These are phyloP conservation scores for Malurus melanocephalus DNA, from an alignment of 2,113 vertebrate genomes.

Conservation along the genomic window DNA sequence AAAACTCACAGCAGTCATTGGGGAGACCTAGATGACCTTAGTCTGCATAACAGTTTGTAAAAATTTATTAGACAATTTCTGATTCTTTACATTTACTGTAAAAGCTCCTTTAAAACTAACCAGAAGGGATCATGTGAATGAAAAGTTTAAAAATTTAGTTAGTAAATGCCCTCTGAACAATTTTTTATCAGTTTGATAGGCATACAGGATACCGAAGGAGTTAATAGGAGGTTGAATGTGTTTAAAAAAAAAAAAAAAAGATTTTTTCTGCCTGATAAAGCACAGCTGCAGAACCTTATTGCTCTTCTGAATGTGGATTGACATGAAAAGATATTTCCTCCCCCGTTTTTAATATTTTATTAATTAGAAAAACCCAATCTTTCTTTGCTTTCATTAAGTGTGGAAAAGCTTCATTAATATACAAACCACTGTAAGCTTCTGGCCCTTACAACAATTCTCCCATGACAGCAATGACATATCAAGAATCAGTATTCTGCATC, in stretches of 20 bases:
- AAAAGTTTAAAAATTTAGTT: constrained; percentile 34
- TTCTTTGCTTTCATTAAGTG: constrained; percentile 68
- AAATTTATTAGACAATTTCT: neutral
- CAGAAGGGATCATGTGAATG: neutral
- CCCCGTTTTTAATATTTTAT: constrained; percentile 69
- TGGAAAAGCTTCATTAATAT: constrained; percentile 68
- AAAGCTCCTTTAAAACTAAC: constrained; percentile 6
- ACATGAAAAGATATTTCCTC: constrained; percentile 48
- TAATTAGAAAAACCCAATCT: constrained; percentile 59
- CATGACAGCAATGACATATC: constrained; percentile 67
- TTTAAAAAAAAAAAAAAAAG: neutral
- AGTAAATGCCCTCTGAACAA: constrained; percentile 23
- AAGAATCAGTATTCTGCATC: constrained; percentile 68
- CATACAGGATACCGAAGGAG: neutral
- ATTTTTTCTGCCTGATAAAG: constrained; percentile 42
- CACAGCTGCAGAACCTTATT: constrained; percentile 34
- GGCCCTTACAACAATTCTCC: constrained; percentile 53
- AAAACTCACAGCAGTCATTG: neutral
- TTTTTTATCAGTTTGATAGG: constrained; percentile 35
- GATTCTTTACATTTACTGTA: neutral
- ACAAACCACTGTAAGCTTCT: constrained; percentile 54
- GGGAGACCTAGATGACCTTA: neutral
- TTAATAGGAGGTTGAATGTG: neutral
- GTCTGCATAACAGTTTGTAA: neutral
- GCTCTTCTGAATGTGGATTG: neutral